A percentile compares a stretch with the other conserved stretches of the same genome.
phyloP scores from a whole-genome alignment of 2,797 vertebrate species.

The Rhabdomys pumilio region DNA sequence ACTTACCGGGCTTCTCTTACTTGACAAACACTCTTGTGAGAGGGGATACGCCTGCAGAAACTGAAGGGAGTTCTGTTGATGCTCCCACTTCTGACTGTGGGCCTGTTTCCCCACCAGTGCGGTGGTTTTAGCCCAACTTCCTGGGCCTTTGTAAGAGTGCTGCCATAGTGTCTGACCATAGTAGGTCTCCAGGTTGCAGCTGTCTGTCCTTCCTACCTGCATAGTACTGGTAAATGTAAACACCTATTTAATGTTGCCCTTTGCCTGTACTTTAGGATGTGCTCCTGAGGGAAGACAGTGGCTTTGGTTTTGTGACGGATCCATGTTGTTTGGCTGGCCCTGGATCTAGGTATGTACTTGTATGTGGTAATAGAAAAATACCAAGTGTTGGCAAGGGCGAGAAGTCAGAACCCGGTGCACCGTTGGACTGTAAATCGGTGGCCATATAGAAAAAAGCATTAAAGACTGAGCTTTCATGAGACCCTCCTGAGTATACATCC shows the following conservation, averaged over 20 bases:
- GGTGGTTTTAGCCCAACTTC: background rate
- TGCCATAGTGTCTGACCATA: background rate
- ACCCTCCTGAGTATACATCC: background rate
- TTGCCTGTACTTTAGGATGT: conserved; percentile 90
- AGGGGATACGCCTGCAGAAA: background rate
- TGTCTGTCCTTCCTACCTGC: background rate
- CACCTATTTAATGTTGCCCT: background rate
- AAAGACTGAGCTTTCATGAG: background rate
- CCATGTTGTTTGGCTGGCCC: conserved; percentile 77
- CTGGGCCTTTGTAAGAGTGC: background rate
- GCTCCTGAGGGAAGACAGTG: conserved; percentile 86
- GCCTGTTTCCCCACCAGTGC: rapidly evolving
- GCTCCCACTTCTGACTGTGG: background rate
- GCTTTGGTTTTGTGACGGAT: conserved; percentile 89
- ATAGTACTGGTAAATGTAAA: background rate
- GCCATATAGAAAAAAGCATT: background rate
- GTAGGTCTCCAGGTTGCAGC: background rate
- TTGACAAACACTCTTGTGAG: background rate
- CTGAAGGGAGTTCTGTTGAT: background rate
- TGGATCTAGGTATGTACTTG: conserved; percentile 89
- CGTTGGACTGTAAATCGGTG: background rate
- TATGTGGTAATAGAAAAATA: background rate
- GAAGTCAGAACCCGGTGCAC: background rate
- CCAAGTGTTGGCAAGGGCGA: background rate
- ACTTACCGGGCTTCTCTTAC: background rate